Evolutionary conservation across 2,888 invertebrate species (phyloP).

Genomic region (Sturmia bella): DNA sequence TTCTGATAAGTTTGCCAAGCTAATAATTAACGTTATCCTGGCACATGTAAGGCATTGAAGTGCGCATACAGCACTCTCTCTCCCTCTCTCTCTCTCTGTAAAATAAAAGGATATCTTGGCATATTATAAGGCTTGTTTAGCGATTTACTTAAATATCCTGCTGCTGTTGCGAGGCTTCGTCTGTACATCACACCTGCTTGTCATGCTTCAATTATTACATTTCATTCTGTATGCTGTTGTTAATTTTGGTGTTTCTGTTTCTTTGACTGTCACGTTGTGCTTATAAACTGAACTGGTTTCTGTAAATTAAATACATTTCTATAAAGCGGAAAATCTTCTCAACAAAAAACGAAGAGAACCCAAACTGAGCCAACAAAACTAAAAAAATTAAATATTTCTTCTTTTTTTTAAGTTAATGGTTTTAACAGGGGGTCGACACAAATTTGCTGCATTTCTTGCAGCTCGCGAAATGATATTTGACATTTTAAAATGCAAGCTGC

Average conservation of each 20-base stretch:
- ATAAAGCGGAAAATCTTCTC: conserved; percentile 64
- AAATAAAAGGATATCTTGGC: conserved; percentile 61
- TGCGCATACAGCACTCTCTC: too few species aligned
- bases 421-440: conserved; percentile 53
- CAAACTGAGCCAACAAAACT: neutral
- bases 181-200: conserved; percentile 56
- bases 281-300: conserved; percentile 68
- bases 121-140: conserved; percentile 68
- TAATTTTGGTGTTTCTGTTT: conserved; percentile 6
- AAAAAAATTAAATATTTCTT: neutral
- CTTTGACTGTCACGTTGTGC: conserved; percentile 57
- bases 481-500: conserved; percentile 62
- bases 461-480: conserved; percentile 59
- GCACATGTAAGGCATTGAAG: conserved; percentile 4
- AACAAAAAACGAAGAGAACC: neutral
- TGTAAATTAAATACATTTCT: conserved; percentile 24
- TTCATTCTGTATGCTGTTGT: conserved; percentile 24
- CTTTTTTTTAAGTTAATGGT: conserved; percentile 28
- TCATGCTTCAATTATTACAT: conserved; percentile 61
- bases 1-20: conserved; percentile 63
- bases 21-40: conserved; percentile 58
- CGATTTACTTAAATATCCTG: conserved; percentile 58
- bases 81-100: too few species aligned
- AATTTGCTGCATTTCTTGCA: conserved; percentile 24
- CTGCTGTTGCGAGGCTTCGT: conserved; percentile 12